Conservation (phyloP, 1,140 invertebrate genomes). For the Cheumatopsyche charites region DNA sequence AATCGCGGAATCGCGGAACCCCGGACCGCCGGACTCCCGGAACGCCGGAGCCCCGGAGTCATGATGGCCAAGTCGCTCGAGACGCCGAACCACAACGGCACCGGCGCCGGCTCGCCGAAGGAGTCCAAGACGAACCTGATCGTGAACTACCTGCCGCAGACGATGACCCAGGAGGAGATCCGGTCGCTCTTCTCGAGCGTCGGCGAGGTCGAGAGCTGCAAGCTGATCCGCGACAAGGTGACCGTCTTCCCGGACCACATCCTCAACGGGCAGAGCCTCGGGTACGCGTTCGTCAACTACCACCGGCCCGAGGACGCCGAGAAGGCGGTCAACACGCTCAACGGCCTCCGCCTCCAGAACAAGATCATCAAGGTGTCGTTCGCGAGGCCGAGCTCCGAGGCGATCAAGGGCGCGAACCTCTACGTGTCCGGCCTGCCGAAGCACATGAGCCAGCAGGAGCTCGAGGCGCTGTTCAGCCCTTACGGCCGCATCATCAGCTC, state of each 20-base stretch:
- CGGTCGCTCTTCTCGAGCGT: slow-evolving; percentile 83
- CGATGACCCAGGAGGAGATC: slow-evolving; percentile 91
- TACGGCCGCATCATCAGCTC: slow-evolving; percentile 87
- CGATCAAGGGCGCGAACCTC: slow-evolving; percentile 88
- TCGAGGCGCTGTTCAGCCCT: slow-evolving; percentile 81
- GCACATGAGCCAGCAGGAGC: slow-evolving; percentile 82
- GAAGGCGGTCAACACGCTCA: slow-evolving; percentile 84
- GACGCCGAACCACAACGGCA: slow-evolving; percentile 62
- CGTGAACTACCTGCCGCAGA: slow-evolving; percentile 91
- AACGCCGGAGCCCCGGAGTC: not conserved
- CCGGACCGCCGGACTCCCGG: not conserved
- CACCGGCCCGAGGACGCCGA: slow-evolving; percentile 82
- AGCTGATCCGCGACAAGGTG: slow-evolving; percentile 88
- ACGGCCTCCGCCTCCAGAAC: slow-evolving; percentile 85
- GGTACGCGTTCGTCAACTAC: slow-evolving; percentile 91
- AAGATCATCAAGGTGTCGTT: slow-evolving; percentile 93
- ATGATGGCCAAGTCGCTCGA: slow-evolving; percentile 63
- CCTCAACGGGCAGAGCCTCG: slow-evolving; percentile 79
- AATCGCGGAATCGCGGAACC: not conserved
- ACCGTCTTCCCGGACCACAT: slow-evolving; percentile 69
- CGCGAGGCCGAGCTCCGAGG: slow-evolving; percentile 85
- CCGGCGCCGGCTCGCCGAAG: slow-evolving; percentile 64
- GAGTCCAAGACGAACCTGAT: slow-evolving; percentile 81
- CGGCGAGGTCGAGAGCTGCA: slow-evolving; percentile 89
- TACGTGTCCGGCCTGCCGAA: slow-evolving; percentile 88